phyloP scores from a whole-genome alignment of 2,888 invertebrate genomes.

The Zygothrica quintamaculata region DNA sequence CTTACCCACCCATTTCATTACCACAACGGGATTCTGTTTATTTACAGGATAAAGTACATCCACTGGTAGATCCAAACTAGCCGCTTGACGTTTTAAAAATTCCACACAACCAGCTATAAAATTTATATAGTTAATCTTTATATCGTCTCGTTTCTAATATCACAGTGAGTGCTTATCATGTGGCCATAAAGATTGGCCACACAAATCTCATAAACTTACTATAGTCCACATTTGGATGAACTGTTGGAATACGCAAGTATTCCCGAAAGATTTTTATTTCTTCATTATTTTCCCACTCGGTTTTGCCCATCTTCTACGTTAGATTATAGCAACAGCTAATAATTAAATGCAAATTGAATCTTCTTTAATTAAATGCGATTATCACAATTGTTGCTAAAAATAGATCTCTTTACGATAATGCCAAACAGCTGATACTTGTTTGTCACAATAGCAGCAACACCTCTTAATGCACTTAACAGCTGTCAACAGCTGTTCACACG shows the following conservation, averaged over 20 bases:
- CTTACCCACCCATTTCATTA: slow-evolving; percentile 91
- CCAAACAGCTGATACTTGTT: slow-evolving; percentile 47
- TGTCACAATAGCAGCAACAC: too few relatives aligned
- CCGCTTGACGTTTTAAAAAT: slow-evolving; percentile 90
- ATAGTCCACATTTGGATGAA: slow-evolving; percentile 94
- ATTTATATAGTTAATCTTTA: slow-evolving; percentile 39
- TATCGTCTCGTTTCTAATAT: slow-evolving; percentile 15
- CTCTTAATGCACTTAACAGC: too few relatives aligned
- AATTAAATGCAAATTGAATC: slow-evolving; percentile 8
- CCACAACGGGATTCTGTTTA: slow-evolving; percentile 89
- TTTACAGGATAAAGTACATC: slow-evolving; percentile 86
- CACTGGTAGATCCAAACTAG: slow-evolving; percentile 88
- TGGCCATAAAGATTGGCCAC: slow-evolving; percentile 25
- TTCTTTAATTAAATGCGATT: too few relatives aligned
- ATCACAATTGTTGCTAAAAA: neutral
- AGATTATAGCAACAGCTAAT: too few relatives aligned
- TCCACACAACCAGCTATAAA: slow-evolving; percentile 86
- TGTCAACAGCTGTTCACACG: slow-evolving; percentile 16
- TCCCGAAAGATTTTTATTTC: slow-evolving; percentile 92
- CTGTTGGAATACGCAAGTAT: slow-evolving; percentile 93
- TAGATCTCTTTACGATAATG: neutral
- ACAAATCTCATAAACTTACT: slow-evolving; percentile 86
- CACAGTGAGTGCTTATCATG: slow-evolving; percentile 34
- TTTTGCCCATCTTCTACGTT: slow-evolving; percentile 46
- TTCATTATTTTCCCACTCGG: slow-evolving; percentile 85